A percentile compares a stretch with the other conserved stretches of the same genome.
Conservation (phyloP, 2,113 vertebrate genomes). For the Polyodon spathula region DNA sequence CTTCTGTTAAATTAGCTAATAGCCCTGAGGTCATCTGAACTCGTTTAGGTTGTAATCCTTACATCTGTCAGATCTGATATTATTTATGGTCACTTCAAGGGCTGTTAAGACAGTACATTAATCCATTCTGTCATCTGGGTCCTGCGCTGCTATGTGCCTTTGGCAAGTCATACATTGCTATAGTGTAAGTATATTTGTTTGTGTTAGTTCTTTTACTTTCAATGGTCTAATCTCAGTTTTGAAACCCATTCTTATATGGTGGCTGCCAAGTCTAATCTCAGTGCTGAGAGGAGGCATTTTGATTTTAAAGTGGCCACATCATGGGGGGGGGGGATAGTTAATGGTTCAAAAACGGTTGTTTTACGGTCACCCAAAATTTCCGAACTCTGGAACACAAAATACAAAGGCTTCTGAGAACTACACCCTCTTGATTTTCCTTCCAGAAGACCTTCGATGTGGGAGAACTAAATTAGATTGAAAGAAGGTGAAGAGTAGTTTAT, state of each 20-base stretch:
- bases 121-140: not conserved
- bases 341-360: not conserved
- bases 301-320: constrained; percentile 29
- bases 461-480: too few species aligned
- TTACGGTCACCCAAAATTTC: constrained; percentile 1
- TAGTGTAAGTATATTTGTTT: not conserved
- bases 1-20: constrained; percentile 3
- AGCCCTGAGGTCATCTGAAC: not conserved
- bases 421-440: too few species aligned
- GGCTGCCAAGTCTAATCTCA: not conserved
- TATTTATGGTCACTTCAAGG: not conserved
- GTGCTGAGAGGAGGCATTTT: constrained; percentile 7
- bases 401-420: too few species aligned
- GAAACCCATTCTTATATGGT: not conserved
- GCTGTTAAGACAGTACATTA: not conserved
- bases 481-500: too few species aligned
- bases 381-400: too few species aligned
- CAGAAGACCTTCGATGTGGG: too few species aligned
- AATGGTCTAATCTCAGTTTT: not conserved
- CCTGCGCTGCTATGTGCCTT: not conserved
- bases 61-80: not conserved
- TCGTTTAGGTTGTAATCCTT: not conserved
- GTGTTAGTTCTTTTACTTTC: not conserved
- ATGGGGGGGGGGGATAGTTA: not conserved
- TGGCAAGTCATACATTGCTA: not conserved